Evolutionary conservation across 1,140 invertebrate species (phyloP).

Genomic region (Drosophila mayri): DNA sequence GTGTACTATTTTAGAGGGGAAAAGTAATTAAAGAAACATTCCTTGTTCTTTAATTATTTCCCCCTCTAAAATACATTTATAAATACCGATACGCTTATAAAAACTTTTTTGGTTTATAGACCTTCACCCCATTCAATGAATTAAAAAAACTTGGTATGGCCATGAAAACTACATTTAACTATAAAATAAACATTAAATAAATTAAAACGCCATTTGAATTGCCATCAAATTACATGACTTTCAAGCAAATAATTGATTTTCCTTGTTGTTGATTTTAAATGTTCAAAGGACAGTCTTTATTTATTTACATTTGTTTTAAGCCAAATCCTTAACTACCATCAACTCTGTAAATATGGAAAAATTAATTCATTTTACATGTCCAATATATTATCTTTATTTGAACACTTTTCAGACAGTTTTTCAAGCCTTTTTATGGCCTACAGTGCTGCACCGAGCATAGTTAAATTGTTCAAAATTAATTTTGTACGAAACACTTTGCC

Average conservation of each 20-base stretch:
- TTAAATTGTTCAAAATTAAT: conserved; percentile 43
- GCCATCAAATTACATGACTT: background rate
- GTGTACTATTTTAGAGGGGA: too few relatives aligned
- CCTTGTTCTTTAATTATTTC: too few relatives aligned
- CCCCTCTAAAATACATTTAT: too few relatives aligned
- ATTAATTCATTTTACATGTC: background rate
- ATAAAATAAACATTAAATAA: background rate
- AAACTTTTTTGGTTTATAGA: background rate
- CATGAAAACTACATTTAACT: too few relatives aligned
- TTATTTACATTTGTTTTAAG: background rate
- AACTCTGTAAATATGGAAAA: background rate
- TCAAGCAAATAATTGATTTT: background rate
- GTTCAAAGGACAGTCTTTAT: background rate
- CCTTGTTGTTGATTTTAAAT: background rate
- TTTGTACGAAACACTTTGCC: conserved; percentile 32
- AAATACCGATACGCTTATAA: too few relatives aligned
- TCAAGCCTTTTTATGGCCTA: background rate
- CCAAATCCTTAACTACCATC: background rate
- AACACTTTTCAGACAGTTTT: background rate
- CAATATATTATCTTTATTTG: background rate
- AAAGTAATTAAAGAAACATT: too few relatives aligned
- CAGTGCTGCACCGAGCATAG: background rate
- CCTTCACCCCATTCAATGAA: background rate
- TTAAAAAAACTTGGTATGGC: background rate
- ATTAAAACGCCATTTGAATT: background rate